phyloP scores from a whole-genome alignment of 2,888 invertebrate species.

The Maniola hyperantus region DNA sequence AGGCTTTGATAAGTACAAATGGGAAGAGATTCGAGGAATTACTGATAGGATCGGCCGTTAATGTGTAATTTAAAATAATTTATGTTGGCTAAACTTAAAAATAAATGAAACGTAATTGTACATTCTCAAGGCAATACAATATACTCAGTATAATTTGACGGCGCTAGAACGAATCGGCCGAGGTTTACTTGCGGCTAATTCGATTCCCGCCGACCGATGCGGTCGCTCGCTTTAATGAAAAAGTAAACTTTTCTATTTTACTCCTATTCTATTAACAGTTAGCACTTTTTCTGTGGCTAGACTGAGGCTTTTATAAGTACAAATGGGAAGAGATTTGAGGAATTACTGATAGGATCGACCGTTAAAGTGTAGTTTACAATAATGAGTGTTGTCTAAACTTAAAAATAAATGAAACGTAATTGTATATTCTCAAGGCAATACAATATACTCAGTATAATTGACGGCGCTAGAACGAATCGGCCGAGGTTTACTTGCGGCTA shows the following conservation, averaged over 20 bases:
- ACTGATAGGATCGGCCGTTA: no score
- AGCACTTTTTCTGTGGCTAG: background rate
- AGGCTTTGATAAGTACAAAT: background rate
- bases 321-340: background rate
- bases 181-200: conserved; percentile 25
- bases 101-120: background rate
- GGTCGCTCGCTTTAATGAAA: conserved; percentile 16
- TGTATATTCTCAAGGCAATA: background rate
- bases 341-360: no score
- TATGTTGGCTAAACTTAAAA: no score
- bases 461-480: conserved; percentile 1
- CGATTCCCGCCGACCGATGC: conserved; percentile 17
- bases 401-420: background rate
- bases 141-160: background rate
- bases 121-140: background rate
- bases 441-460: background rate
- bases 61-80: no score
- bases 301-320: background rate
- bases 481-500: conserved; percentile 19
- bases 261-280: background rate
- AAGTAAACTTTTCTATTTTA: conserved; percentile 18
- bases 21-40: background rate
- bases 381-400: no score
- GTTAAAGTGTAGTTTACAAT: no score
- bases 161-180: conserved; percentile 2